These are phyloP conservation scores for Ariopsis seemanni DNA, from an alignment of 2,113 vertebrate genomes.

Conservation along the genomic window DNA sequence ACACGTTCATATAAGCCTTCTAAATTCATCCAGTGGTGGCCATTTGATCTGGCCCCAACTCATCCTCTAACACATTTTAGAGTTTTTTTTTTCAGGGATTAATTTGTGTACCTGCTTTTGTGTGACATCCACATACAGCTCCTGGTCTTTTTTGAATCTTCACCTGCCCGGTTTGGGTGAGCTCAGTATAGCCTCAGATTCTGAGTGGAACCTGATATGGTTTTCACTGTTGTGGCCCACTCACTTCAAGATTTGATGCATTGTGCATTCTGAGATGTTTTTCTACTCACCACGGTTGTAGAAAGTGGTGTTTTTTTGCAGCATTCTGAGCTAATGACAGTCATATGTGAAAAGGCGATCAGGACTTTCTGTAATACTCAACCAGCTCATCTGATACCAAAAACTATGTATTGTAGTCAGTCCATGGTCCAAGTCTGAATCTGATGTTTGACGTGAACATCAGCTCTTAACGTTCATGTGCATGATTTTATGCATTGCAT, in stretches of 20 bases:
- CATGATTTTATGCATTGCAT: not conserved
- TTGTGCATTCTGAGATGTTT: not conserved
- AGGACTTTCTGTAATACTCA: not conserved
- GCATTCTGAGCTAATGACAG: not conserved
- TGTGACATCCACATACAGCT: not conserved
- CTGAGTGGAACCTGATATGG: not conserved
- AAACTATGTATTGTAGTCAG: not conserved
- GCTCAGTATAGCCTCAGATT: too few species aligned
- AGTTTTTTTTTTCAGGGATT: not conserved
- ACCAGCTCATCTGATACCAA: not conserved
- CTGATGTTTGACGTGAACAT: not conserved
- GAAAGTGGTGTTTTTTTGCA: not conserved
- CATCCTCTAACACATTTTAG: not conserved
- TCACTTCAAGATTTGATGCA: too few species aligned
- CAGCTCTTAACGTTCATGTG: not conserved
- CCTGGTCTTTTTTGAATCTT: not conserved
- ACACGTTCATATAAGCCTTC: not conserved
- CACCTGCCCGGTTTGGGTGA: too few species aligned
- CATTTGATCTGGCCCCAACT: not conserved
- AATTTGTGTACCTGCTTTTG: not conserved
- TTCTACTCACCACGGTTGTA: too few species aligned
- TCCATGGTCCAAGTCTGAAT: not conserved
- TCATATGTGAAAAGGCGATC: not conserved
- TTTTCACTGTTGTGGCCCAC: not conserved
- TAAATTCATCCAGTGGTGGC: not conserved